Evolutionary conservation across 1,140 invertebrate species (phyloP), one percentile per base, ranked within the genome.

Genomic region (Macrosteles quadrilineatus): DNA sequence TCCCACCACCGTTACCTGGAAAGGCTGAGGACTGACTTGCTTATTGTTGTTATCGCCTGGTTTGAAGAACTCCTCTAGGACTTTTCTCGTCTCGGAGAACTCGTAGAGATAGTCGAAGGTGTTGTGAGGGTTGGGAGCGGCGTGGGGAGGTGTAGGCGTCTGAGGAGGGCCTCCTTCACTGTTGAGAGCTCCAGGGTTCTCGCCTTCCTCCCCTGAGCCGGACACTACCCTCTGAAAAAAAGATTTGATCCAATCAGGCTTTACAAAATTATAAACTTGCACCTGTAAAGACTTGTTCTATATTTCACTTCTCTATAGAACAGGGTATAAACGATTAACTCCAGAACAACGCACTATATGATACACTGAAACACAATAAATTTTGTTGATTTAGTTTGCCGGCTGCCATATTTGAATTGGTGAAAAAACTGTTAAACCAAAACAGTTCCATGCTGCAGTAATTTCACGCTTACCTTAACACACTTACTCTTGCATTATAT

Each of bases 11-110:
- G 27, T 69, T 70, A 76, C 75, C 73, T 76, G 75, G 71, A 76
- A 76, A 64, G 81, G 71, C 79, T 82, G 30, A 73, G 77, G 50
- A 79, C 77, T 29, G 74, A 78, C 43, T 70, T 81, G 68, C 79
- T 82, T 72, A 84, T 82, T 72, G n/a, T n/a, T n/a, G 14, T 36
- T 36, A 79, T 87, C 70, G 86, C 86, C 75, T 77, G 91, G 91
- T 79, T 92, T 92, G 81, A 95, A 96, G 81, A 96, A 95, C 82
- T 96, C 93, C 78, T 95, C 93, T 17, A 96, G 81, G 31, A 95
- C 93, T 84, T 95, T 95, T 62, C 92, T 83, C 14, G 93, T 96
- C 80, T 96, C 93, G 0, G 92, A 95, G 80, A 95, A 95, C 78
- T 95, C 93, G 79, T 95, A 95, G 40, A 94, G 80, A 81, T 94